Percentiles rank a stretch among this genome's conserved stretches.
Conservation (phyloP, 2,113 vertebrate species). For the Protomyctophum bolini region DNA sequence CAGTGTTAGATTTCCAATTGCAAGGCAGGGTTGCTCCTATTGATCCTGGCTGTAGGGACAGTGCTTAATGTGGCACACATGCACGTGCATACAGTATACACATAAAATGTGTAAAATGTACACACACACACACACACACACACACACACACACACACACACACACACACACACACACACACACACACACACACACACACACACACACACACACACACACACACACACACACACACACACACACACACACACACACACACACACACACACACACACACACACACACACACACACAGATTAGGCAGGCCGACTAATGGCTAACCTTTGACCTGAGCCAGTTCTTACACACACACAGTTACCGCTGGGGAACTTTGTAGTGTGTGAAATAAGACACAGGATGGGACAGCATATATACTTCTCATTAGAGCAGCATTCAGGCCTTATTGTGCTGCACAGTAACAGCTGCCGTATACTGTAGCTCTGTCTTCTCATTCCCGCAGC, state of each 20-base stretch:
- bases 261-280: conserved; percentile 46
- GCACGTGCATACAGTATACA: too few relatives aligned
- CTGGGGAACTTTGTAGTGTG: conserved; percentile 35
- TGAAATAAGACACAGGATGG: conserved; percentile 45
- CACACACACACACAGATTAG: conserved; percentile 64
- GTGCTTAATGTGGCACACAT: background rate
- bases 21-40: conserved; percentile 47
- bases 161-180: too few relatives aligned
- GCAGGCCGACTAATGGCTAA: conserved; percentile 65
- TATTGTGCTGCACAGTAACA: conserved; percentile 5
- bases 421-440: conserved; percentile 45
- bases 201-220: too few relatives aligned
- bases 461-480: conserved; percentile 26
- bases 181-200: too few relatives aligned
- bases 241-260: too few relatives aligned
- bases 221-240: too few relatives aligned
- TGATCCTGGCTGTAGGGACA: conserved; percentile 63
- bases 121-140: too few relatives aligned
- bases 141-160: too few relatives aligned
- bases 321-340: conserved; percentile 55
- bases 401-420: conserved; percentile 40
- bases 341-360: conserved; percentile 42
- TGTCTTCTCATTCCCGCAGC: conserved; percentile 39
- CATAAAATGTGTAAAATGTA: too few relatives aligned
- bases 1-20: conserved; percentile 56